Percentiles rank a stretch among this genome's conserved stretches.
Conservation (phyloP, 2,113 vertebrate species). For the Tyto alba region DNA sequence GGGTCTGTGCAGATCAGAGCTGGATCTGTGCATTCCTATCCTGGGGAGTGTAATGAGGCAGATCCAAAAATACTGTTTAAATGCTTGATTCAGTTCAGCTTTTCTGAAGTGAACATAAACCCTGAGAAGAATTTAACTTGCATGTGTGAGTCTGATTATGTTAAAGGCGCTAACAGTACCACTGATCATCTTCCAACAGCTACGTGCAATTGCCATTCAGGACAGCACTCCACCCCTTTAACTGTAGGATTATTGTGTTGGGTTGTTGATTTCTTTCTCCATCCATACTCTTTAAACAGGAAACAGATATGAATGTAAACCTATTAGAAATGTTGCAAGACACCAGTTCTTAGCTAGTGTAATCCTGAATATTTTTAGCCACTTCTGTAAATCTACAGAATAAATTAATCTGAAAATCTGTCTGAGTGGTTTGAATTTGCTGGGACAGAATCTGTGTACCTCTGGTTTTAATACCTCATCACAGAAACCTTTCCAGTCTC, state of each 20-base stretch:
- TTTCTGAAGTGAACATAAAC: constrained; percentile 23
- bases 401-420: background rate
- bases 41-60: background rate
- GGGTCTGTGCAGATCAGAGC: background rate
- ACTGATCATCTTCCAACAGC: background rate
- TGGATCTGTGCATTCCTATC: background rate
- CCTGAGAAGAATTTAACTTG: background rate
- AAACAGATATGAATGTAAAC: background rate
- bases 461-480: background rate
- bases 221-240: background rate
- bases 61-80: constrained; percentile 33
- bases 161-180: background rate
- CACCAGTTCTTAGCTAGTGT: background rate
- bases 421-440: background rate
- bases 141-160: background rate
- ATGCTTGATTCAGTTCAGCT: constrained; percentile 1
- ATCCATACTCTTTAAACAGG: background rate
- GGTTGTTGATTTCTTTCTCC: background rate
- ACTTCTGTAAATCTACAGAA: background rate
- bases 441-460: background rate
- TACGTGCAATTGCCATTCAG: background rate
- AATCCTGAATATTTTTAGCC: background rate
- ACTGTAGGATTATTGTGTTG: background rate
- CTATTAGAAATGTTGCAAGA: background rate
- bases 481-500: background rate